Percentiles rank a stretch among this genome's conserved stretches.
Evolutionary conservation across 2,113 vertebrate species (phyloP).

Genomic region (Tursiops truncatus): DNA sequence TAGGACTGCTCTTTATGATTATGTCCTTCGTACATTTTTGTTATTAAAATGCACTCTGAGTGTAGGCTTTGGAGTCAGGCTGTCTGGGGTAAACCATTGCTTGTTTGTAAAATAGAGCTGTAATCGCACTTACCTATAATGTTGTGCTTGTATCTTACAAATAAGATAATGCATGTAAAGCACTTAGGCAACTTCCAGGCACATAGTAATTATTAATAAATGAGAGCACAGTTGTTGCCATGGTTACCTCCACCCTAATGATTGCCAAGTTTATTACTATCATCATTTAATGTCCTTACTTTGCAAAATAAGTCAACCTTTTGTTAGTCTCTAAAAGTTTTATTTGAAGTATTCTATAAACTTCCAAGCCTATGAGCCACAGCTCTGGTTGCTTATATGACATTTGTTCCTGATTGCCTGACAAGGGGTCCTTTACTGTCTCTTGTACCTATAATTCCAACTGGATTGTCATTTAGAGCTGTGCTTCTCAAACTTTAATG

Average conservation of each 20-base stretch:
- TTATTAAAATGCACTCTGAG: background rate
- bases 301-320: background rate
- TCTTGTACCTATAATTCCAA: background rate
- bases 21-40: background rate
- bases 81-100: background rate
- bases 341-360: constrained; percentile 26
- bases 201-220: background rate
- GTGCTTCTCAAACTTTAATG: background rate
- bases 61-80: background rate
- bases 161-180: background rate
- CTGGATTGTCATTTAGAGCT: background rate
- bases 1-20: background rate
- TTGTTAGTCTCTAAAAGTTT: background rate
- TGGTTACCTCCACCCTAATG: background rate
- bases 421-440: background rate
- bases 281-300: background rate
- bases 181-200: background rate
- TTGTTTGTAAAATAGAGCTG: background rate
- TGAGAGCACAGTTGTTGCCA: background rate
- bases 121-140: background rate
- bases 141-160: background rate
- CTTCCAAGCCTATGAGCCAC: background rate
- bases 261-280: background rate
- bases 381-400: background rate
- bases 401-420: background rate